Evolutionary conservation across 1,140 invertebrate genomes (phyloP).

Genomic region (Anagrus nilaparvatae): DNA sequence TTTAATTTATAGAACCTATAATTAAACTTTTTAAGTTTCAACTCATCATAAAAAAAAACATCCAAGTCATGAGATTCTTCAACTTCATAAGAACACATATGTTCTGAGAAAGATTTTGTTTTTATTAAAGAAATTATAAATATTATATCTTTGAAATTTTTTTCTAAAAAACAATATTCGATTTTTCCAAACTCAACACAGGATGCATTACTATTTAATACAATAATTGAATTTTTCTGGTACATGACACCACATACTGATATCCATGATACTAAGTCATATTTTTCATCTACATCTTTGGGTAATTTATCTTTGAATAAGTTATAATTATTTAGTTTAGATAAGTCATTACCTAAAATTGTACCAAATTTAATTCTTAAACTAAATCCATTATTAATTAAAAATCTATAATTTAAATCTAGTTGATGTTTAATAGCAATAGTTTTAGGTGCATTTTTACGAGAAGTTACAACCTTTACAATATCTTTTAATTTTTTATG

Average conservation of each 20-base stretch:
- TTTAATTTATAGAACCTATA: too few relatives aligned
- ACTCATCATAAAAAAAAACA: too few relatives aligned
- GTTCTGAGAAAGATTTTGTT: neutral
- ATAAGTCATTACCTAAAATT: neutral
- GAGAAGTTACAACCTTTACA: constrained; percentile 5
- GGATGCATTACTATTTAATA: neutral
- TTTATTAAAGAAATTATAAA: neutral
- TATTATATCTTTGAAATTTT: neutral
- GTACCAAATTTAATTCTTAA: constrained; percentile 1
- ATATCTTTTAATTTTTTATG: constrained; percentile 18
- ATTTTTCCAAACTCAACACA: constrained; percentile 1
- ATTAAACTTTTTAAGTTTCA: too few relatives aligned
- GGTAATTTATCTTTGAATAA: neutral
- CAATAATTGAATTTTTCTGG: neutral
- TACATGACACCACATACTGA: neutral
- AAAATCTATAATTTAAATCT: constrained; percentile 10
- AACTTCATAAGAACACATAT: constrained; percentile 1
- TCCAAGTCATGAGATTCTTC: too few relatives aligned
- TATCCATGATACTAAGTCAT: neutral
- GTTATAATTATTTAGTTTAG: constrained; percentile 3
- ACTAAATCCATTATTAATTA: constrained; percentile 6
- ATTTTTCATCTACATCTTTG: neutral
- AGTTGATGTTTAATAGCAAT: constrained; percentile 15
- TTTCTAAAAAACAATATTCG: neutral
- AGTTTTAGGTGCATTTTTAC: constrained; percentile 18